Base-by-base conservation (phyloP, 2,888 invertebrate species). In the Pterostichus niger region DNA sequence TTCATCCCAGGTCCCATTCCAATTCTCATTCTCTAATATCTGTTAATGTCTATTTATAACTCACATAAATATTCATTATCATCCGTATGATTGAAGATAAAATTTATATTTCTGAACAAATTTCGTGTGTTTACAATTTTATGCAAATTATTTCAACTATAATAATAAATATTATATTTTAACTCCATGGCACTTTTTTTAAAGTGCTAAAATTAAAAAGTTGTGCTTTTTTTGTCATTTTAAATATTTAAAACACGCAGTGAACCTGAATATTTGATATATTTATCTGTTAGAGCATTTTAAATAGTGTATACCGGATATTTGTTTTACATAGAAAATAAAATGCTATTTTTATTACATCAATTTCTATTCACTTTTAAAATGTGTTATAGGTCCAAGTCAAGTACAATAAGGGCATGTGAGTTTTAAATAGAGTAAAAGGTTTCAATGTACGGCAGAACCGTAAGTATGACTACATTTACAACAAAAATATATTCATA, bases 31-130 rank as follows among this genome's bases (percentile, higher is more conserved):
- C 24, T 10, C 56, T 17, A 56, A 24, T 56, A 56, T 56, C 56
- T 56, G 24, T 56, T 56, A 17, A 17, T 56, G 17, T 56, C 56
- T 56, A 10, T 56, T 56, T 24, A 56, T 17, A 56, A 15, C 17
- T 56, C 35, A 56, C 56, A 24, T 56, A 24, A 11, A 78, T 24
- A 79, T 79, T 79, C 61, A 56, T 79, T 77, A 77, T 77, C 61
- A 79, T 79, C 31, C 61, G 17, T 59, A 31, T 61, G 46, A 79
- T 61, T 44, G 61, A 79, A 79, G 79, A 79, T 79, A n/a, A 79
- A 56, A 76, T 54, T 79, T 79, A 79, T 79, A 59, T 79, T 79
- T 79, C 79, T 79, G 13, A 79, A 79, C 33, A 61, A 79, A 79
- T 33, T 79, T 40, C 61, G 24, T 79, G 79, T 79, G 52, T 54